Evolutionary conservation across 2,113 vertebrate species (phyloP), one percentile per base, ranked within the genome.

Genomic region (Tragelaphus imberbis): DNA sequence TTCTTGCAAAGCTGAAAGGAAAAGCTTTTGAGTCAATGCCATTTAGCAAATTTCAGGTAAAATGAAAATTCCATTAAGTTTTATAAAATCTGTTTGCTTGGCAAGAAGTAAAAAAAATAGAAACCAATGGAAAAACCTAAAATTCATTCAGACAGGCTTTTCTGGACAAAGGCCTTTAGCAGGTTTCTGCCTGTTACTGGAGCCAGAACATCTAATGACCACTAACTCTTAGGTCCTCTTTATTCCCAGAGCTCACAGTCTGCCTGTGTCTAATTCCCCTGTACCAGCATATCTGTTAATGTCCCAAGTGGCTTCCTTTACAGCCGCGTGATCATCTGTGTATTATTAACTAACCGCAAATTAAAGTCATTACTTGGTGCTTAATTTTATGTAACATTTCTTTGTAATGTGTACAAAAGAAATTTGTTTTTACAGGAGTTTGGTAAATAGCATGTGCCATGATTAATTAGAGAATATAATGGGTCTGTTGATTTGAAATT

Each of bases 321-420:
- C 86, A 97, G 96, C 97, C 90, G 36, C 5, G 14, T 97, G 97
- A 98, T 98, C 98, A 98, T 97, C 97, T 89, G 58, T 85, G 82
- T 98, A 98, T 98, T 98, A 98, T 97, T 98, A 98, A 98, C 87
- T 98, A 99, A 98, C 87, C 40, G 23, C 94, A 98, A 98, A 98
- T 98, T 98, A 98, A 98, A 98, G 96, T 97, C 27, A 98, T 98
- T 99, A 98, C 94, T 98, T 98, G 94, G 97, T 98, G 91, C 90
- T 98, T 98, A 98, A 98, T 98, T 97, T 97, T 97, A 98, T 98
- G 97, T 89, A 98, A 98, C 96, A 98, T 97, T 98, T 96, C 97
- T 98, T 96, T 98, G 97, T 96, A 98, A 94, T 98, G 94, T 97
- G 97, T 98, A 98, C 92, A 98, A 98, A 98, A 94, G 65, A 94